phyloP scores from a whole-genome alignment of 2,888 invertebrate genomes.

The Agriopis aurantiaria region DNA sequence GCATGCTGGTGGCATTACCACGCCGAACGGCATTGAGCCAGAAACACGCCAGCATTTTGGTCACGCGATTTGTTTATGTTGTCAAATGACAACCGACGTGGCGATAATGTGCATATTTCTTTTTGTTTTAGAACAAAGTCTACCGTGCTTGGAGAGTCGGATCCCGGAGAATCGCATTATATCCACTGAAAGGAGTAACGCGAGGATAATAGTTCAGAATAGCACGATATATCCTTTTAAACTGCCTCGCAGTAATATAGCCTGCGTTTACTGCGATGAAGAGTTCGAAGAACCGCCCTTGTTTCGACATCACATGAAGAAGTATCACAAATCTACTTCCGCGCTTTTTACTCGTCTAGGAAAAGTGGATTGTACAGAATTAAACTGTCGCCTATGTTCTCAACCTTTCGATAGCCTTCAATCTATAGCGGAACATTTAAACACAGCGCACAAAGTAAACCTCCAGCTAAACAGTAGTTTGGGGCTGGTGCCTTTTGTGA shows the following conservation, averaged over 20 bases:
- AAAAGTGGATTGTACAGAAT: constrained; percentile 68
- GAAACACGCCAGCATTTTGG: too few species aligned
- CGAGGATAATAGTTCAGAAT: constrained; percentile 74
- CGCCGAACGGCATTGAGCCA: too few species aligned
- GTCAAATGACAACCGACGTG: neutral
- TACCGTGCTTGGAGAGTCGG: constrained; percentile 56
- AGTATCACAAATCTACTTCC: neutral
- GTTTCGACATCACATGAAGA: constrained; percentile 67
- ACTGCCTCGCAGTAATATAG: constrained; percentile 69
- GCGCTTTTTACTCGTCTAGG: constrained; percentile 57
- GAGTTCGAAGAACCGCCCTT: constrained; percentile 64
- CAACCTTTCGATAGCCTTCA: constrained; percentile 51
- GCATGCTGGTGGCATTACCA: too few species aligned
- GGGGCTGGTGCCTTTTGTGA: constrained; percentile 39
- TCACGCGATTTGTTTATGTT: neutral
- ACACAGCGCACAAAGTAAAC: constrained; percentile 51
- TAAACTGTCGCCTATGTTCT: constrained; percentile 64
- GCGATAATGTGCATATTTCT: constrained; percentile 57
- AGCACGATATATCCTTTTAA: constrained; percentile 80
- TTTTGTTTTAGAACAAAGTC: constrained; percentile 77
- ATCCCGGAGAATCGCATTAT: constrained; percentile 52
- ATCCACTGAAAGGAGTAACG: constrained; percentile 54
- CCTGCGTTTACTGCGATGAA: constrained; percentile 78
- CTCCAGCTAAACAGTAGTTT: constrained; percentile 32
- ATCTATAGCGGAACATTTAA: constrained; percentile 58